Conservation (phyloP, 1,140 invertebrate genomes). For the Venturia canescens region DNA sequence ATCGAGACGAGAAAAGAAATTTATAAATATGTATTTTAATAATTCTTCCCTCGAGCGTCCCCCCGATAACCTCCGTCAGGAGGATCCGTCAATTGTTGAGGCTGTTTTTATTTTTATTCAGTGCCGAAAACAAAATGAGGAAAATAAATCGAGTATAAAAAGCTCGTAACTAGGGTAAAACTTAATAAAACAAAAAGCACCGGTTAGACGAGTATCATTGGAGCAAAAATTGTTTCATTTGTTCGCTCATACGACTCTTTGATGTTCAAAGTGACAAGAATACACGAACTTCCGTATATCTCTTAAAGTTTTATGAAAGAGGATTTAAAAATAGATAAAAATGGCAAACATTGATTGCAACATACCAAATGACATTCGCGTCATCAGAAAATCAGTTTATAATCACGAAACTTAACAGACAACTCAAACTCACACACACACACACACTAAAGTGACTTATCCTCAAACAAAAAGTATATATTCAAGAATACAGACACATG, state of each 20-base stretch:
- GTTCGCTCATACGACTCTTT: neutral
- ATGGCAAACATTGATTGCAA: neutral
- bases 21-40: slow-evolving; percentile 60
- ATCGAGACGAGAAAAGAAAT: slow-evolving; percentile 37
- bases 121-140: slow-evolving; percentile 26
- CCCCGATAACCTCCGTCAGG: neutral
- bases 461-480: slow-evolving; percentile 14
- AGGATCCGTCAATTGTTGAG: slow-evolving; percentile 65
- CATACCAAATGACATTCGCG: neutral
- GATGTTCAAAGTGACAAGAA: slow-evolving; percentile 39
- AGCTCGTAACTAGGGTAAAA: neutral
- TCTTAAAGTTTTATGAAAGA: slow-evolving; percentile 29
- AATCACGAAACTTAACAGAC: slow-evolving; percentile 16
- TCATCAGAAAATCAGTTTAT: neutral
- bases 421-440: slow-evolving; percentile 38
- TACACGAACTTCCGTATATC: slow-evolving; percentile 4
- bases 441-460: slow-evolving; percentile 64
- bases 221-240: neutral
- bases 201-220: slow-evolving; percentile 19
- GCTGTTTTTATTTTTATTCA: slow-evolving; percentile 63
- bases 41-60: slow-evolving; percentile 56
- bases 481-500: neutral
- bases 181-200: neutral
- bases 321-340: slow-evolving; percentile 19
- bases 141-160: slow-evolving; percentile 15